Evolutionary conservation across 1,140 invertebrate species (phyloP), one percentile per base, ranked within the genome.

Genomic region (Antheraea mylitta): DNA sequence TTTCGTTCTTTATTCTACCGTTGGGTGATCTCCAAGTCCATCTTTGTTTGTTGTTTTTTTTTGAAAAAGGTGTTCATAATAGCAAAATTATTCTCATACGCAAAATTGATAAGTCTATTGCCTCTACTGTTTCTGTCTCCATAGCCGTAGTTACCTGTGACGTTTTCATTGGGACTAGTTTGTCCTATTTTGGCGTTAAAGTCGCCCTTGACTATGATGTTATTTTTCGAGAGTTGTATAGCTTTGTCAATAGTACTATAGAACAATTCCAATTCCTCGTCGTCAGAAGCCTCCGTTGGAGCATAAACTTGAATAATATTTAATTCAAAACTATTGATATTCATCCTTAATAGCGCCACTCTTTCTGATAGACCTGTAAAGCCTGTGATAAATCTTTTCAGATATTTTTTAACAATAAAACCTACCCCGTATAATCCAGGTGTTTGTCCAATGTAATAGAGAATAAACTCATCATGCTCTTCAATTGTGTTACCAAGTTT

Each of bases 31-130:
- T 68, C 70, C 70, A 76, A 62, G 70, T 72, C 74, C 74, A 72
- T 68, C 71, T 72, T 11, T 71, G 66, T n/a, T 68, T 74, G 42
- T 62, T 68, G 4, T 66, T 74, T 42, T 70, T n/a, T 74, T 74
- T 77, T 72, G 18, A 68, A 75, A 66, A 72, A 75, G 11, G 74
- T 76, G 64, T 73, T 73, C 53, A 71, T 71, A 42, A 71, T 69
- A 9, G 42, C 11, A 4, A 77, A 18, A 9, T 77, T 77, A n/a
- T 77, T 77, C 58, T 77, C 72, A 18, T 63, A 11, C 4, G 72
- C 72, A 70, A 74, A 77, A 0, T 72, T 37, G 0, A 71, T 72
- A 9, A 74, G 72, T 66, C 75, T 71, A 0, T 71, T n/a, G 19
- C 69, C 72, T 70, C 67, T 73, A 22, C 53, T 36, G 38, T 74